Base-by-base conservation (phyloP, 2,888 invertebrate species). In the Drosophila silvestris region DNA sequence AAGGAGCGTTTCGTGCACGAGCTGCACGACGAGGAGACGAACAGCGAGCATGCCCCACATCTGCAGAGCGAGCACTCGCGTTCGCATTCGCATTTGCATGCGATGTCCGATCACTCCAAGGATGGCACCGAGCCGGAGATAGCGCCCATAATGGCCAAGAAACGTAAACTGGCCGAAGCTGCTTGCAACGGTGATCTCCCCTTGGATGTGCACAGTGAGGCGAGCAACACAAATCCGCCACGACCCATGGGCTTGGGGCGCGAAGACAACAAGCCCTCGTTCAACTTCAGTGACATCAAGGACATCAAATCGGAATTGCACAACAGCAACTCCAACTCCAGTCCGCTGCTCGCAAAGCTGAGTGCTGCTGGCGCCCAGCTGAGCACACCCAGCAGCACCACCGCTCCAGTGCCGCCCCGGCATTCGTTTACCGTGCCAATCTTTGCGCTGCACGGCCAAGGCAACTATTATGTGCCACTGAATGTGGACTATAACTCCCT, bases 391-490 rank as follows among this genome's bases (percentile, higher is more conserved):
- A 91, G 90, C 69, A 89, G 91, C 79, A 90, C 91, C 33, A 85
- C 90, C 19, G 80, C 82, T 0, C 82, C 80, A 9, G 74, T 85
- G 56, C 83, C 85, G 5, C 74, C 90, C 51, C 74, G 91, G n/a
- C 92, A 91, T 50, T 84, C 91, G 39, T 92, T 95, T 78, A 95
- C 95, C 59, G 96, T 98, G 58, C 98, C 98, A 0, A 96, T 98
- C 47, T 98, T 98, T 93, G 98, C 97, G 5, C 94, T 98, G 44
- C 98, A 98, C 93, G 95, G 97, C n/a, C 96, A 96, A 77, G 98
- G 98, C 50, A 95, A 96, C 57, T 98, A 97, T 93, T 98, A 98
- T 94, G 95, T 98, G 64, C 98, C 98, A 1, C 94, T 98, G 72
- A 96, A 96, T 77, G 94, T 98, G 62, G 97, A 97, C 83, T 96